Conservation (phyloP, 2,888 invertebrate genomes). For the Agriotes lineatus region DNA sequence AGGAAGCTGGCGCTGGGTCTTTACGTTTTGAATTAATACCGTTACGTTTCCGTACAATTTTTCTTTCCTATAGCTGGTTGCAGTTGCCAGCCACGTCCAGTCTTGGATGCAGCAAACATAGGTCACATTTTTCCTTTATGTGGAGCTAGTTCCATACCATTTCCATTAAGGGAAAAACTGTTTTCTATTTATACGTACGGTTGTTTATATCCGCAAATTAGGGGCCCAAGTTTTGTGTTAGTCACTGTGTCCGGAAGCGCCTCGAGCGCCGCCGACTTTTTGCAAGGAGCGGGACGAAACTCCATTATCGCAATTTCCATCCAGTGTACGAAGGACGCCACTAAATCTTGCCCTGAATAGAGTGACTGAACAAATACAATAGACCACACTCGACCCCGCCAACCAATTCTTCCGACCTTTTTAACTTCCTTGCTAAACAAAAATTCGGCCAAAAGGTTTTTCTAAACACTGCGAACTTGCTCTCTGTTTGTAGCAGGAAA, state of each 20-base stretch:
- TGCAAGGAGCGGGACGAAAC: constrained; percentile 28
- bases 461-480: constrained; percentile 24
- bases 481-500: constrained; percentile 30
- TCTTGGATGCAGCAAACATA: not conserved
- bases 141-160: not conserved
- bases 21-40: not conserved
- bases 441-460: constrained; percentile 24
- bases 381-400: constrained; percentile 40
- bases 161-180: not conserved
- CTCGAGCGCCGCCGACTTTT: constrained; percentile 26
- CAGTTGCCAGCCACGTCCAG: not conserved
- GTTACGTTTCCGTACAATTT: not conserved
- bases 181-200: constrained; percentile 10
- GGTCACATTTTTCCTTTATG: not conserved
- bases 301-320: constrained; percentile 36
- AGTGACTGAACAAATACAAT: constrained; percentile 45
- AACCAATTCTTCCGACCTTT: constrained; percentile 47
- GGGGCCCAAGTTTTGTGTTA: constrained; percentile 24
- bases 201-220: constrained; percentile 21
- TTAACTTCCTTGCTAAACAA: constrained; percentile 39
- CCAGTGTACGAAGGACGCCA: constrained; percentile 31
- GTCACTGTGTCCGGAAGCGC: constrained; percentile 29
- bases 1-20: not conserved
- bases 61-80: not conserved
- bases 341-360: constrained; percentile 34